Conservation (phyloP, 2,888 invertebrate genomes). For the Merodon equestris region DNA sequence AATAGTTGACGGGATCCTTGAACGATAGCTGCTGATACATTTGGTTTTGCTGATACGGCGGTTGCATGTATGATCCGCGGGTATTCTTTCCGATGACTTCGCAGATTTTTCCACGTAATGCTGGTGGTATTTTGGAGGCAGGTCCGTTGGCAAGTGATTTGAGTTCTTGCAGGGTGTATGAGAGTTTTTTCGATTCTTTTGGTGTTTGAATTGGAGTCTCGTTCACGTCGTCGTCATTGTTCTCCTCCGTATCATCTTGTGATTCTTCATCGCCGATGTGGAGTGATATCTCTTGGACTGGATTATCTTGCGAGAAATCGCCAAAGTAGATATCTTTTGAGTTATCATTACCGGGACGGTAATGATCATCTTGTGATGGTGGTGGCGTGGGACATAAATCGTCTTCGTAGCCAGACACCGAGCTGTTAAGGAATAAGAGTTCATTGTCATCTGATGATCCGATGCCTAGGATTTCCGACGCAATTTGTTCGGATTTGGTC, state of each 20-base stretch:
- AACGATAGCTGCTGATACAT: constrained; percentile 74
- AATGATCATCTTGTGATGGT: background rate
- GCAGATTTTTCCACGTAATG: constrained; percentile 24
- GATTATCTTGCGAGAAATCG: constrained; percentile 71
- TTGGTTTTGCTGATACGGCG: constrained; percentile 52
- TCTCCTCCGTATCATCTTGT: background rate
- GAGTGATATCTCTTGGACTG: constrained; percentile 67
- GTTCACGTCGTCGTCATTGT: background rate
- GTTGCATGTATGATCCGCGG: background rate
- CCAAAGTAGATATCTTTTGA: constrained; percentile 72
- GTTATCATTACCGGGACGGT: constrained; percentile 9
- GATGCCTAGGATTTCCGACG: constrained; percentile 37
- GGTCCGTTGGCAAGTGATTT: constrained; percentile 70
- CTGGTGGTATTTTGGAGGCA: constrained; percentile 35
- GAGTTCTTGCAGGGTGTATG: constrained; percentile 73
- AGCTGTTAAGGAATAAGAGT: constrained; percentile 74
- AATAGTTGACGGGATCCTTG: constrained; percentile 73
- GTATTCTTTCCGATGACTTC: constrained; percentile 49
- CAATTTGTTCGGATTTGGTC: constrained; percentile 46
- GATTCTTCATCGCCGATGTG: background rate
- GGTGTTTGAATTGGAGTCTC: constrained; percentile 39
- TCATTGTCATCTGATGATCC: constrained; percentile 70
- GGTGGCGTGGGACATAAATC: constrained; percentile 55
- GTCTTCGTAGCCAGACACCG: constrained; percentile 74
- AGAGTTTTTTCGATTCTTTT: constrained; percentile 45